These are phyloP conservation scores for Tinamus guttatus DNA, from an alignment of 2,113 vertebrate species.

Conservation along the genomic window DNA sequence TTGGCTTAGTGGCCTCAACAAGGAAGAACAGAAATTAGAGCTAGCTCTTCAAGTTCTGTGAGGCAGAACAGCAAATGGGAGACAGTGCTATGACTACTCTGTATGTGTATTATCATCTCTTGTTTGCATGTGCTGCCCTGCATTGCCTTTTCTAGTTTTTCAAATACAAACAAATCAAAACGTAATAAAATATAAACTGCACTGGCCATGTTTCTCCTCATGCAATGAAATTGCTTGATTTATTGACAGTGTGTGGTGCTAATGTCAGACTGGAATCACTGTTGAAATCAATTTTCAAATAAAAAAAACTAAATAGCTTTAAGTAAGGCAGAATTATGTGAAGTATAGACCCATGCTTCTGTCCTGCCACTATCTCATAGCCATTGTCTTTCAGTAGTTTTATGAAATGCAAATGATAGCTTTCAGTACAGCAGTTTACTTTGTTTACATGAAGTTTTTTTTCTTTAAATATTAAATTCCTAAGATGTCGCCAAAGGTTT, in stretches of 20 bases:
- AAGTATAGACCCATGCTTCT: background rate
- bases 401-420: background rate
- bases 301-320: background rate
- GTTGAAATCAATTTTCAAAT: background rate
- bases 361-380: background rate
- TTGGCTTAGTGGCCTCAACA: background rate
- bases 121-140: background rate
- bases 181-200: background rate
- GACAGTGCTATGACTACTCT: background rate
- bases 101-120: background rate
- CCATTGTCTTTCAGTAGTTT: background rate
- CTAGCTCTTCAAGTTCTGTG: background rate
- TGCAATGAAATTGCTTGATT: background rate
- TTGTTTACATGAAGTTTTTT: background rate
- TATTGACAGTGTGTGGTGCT: background rate
- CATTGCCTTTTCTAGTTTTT: background rate
- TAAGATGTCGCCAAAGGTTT: background rate
- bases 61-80: background rate
- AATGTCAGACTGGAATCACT: background rate
- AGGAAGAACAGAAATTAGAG: background rate
- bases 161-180: background rate
- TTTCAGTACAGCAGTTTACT: background rate
- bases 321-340: background rate
- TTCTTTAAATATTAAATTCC: background rate
- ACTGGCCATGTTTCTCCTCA: background rate